A percentile compares a stretch with the other conserved stretches of the same genome.
phyloP scores from a whole-genome alignment of 2,888 invertebrate genomes.

The Campaea margaritaria region DNA sequence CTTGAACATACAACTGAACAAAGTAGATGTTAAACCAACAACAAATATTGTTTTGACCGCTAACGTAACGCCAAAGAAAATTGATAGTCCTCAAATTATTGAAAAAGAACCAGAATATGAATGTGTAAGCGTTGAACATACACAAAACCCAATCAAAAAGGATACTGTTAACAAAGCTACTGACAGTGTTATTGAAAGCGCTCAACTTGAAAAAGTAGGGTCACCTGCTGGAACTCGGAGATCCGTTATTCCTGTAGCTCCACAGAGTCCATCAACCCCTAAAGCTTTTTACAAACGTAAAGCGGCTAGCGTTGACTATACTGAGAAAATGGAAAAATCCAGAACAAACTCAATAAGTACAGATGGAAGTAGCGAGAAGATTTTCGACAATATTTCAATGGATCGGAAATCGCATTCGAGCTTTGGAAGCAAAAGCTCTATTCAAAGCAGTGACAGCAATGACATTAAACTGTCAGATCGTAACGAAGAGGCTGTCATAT shows the following conservation, averaged over 20 bases:
- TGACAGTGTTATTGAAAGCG: constrained; percentile 56
- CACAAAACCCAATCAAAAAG: constrained; percentile 47
- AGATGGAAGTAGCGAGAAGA: constrained; percentile 76
- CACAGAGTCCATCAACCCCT: constrained; percentile 73
- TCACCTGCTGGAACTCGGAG: constrained; percentile 58
- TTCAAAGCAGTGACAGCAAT: constrained; percentile 78
- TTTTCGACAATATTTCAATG: constrained; percentile 77
- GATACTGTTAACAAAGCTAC: constrained; percentile 61
- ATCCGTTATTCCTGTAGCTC: constrained; percentile 52
- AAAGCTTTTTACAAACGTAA: constrained; percentile 83
- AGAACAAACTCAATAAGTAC: constrained; percentile 74
- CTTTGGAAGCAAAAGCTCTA: constrained; percentile 80
- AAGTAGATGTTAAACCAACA: constrained; percentile 87
- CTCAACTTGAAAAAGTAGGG: constrained; percentile 56
- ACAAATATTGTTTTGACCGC: constrained; percentile 88
- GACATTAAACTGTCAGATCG: constrained; percentile 73
- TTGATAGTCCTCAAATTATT: constrained; percentile 62
- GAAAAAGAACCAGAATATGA: constrained; percentile 65
- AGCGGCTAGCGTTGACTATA: constrained; percentile 83
- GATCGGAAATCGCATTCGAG: constrained; percentile 80
- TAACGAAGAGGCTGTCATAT: constrained; percentile 80
- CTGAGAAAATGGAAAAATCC: constrained; percentile 74
- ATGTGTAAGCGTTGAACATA: constrained; percentile 44
- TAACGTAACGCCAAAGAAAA: constrained; percentile 82
- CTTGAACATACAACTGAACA: constrained; percentile 88